Evolutionary conservation across 2,797 vertebrate species (phyloP).

Genomic region (Danio albolineatus): DNA sequence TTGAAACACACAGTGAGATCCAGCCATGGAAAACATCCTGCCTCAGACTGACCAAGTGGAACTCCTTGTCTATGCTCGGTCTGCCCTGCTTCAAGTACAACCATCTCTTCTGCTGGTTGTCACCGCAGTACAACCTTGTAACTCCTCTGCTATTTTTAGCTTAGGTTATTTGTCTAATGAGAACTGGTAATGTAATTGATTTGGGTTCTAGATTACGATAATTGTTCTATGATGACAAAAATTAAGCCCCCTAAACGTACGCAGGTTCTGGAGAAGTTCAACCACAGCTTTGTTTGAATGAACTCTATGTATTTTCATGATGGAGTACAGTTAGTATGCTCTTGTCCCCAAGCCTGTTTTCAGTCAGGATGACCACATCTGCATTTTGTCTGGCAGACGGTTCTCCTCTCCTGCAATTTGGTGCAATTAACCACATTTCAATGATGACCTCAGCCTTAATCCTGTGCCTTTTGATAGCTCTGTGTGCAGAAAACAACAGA

Average conservation of each 20-base stretch:
- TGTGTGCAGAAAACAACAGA: slow-evolving; percentile 74
- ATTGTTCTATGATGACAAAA: slow-evolving; percentile 22
- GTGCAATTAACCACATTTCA: slow-evolving; percentile 70
- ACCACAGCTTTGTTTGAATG: slow-evolving; percentile 46
- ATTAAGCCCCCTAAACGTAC: slow-evolving; percentile 36
- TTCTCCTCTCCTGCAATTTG: slow-evolving; percentile 69
- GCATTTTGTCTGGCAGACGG: slow-evolving; percentile 67
- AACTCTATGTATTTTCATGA: slow-evolving; percentile 44
- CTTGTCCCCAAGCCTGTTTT: slow-evolving; percentile 65
- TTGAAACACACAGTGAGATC: slow-evolving; percentile 73
- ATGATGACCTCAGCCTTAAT: slow-evolving; percentile 68
- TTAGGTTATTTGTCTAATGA: not conserved
- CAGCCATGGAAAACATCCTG: slow-evolving; percentile 70
- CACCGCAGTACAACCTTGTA: slow-evolving; percentile 28
- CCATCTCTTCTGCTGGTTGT: slow-evolving; percentile 6
- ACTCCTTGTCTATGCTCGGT: slow-evolving; percentile 52
- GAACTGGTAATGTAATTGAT: slow-evolving; percentile 11
- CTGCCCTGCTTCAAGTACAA: slow-evolving; percentile 6
- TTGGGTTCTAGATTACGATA: slow-evolving; percentile 9
- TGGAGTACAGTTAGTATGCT: slow-evolving; percentile 49
- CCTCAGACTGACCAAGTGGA: slow-evolving; percentile 72
- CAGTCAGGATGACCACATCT: slow-evolving; percentile 58
- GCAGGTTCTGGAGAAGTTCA: slow-evolving; percentile 28
- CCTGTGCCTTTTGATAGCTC: slow-evolving; percentile 53
- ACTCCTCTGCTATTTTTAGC: not conserved